Evolutionary conservation across 2,113 vertebrate genomes (phyloP).

Genomic region (Phalacrocorax pelagicus): DNA sequence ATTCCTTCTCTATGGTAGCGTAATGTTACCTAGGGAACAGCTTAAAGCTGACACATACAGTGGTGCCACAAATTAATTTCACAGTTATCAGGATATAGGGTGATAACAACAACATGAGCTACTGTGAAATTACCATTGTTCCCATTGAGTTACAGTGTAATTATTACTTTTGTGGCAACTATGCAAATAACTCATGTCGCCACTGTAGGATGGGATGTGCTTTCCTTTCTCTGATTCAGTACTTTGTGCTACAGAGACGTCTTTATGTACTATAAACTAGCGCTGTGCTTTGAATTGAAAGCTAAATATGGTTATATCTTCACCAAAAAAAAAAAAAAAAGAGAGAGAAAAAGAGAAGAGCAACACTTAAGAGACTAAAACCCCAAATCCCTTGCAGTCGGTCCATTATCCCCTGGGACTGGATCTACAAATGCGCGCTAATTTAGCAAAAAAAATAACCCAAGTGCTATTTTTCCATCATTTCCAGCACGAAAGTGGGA

Average conservation of each 20-base stretch:
- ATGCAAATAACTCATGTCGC: slow-evolving; percentile 69
- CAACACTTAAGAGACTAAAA: background rate
- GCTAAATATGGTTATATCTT: background rate
- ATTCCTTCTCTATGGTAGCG: slow-evolving; percentile 70
- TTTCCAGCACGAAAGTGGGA: background rate
- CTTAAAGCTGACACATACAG: slow-evolving; percentile 71
- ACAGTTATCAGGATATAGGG: slow-evolving; percentile 76
- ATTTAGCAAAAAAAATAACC: background rate
- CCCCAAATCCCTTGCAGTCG: background rate
- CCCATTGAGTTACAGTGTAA: slow-evolving; percentile 74
- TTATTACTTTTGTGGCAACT: slow-evolving; percentile 76
- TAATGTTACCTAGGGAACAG: slow-evolving; percentile 80
- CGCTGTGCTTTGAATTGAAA: slow-evolving; percentile 31
- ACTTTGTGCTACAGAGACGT: slow-evolving; percentile 47
- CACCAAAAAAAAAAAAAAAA: background rate
- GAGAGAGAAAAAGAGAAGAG: background rate
- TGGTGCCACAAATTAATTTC: slow-evolving; percentile 78
- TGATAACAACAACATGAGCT: slow-evolving; percentile 70
- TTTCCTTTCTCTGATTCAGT: slow-evolving; percentile 41
- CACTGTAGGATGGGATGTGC: slow-evolving; percentile 38
- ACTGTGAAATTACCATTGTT: slow-evolving; percentile 77
- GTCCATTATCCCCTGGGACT: background rate
- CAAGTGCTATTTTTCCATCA: background rate
- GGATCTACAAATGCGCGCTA: background rate
- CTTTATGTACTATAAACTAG: slow-evolving; percentile 46